Conservation (phyloP, 2,888 invertebrate species). For the Priocnemis perturbator region DNA sequence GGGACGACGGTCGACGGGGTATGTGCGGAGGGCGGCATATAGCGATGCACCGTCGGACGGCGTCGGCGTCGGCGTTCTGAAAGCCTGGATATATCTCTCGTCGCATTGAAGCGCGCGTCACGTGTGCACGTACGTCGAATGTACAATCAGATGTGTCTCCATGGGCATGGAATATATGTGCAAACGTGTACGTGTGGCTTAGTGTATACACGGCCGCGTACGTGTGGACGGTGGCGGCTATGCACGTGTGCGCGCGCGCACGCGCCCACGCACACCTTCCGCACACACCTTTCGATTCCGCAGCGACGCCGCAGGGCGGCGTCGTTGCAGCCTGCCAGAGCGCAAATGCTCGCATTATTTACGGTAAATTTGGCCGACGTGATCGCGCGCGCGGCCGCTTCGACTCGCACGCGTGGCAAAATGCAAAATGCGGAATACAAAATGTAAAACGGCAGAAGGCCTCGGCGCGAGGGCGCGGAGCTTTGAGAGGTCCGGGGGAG, state of each 20-base stretch:
- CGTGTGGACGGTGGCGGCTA: background rate
- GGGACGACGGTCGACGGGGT: background rate
- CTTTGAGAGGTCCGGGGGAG: slow-evolving; percentile 12
- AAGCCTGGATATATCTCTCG: slow-evolving; percentile 26
- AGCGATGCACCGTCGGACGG: background rate
- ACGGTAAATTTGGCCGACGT: slow-evolving; percentile 67
- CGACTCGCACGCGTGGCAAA: slow-evolving; percentile 48
- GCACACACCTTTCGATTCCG: background rate
- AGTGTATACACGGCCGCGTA: background rate
- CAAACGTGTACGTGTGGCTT: background rate
- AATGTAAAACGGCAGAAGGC: slow-evolving; percentile 54
- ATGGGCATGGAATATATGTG: background rate
- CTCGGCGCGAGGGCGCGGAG: slow-evolving; percentile 6
- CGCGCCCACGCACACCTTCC: background rate
- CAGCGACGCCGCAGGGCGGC: slow-evolving; percentile 3
- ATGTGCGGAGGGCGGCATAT: background rate
- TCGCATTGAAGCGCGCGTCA: slow-evolving; percentile 23
- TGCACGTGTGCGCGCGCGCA: background rate
- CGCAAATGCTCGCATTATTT: slow-evolving; percentile 67
- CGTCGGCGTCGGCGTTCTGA: slow-evolving; percentile 10
- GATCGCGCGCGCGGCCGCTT: slow-evolving; percentile 29
- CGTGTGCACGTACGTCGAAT: slow-evolving; percentile 21
- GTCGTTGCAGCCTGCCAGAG: slow-evolving; percentile 26
- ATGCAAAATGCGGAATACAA: slow-evolving; percentile 64
- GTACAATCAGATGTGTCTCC: slow-evolving; percentile 12